Evolutionary conservation across 2,888 invertebrate species (phyloP).

Genomic region (Dilophus febrilis): DNA sequence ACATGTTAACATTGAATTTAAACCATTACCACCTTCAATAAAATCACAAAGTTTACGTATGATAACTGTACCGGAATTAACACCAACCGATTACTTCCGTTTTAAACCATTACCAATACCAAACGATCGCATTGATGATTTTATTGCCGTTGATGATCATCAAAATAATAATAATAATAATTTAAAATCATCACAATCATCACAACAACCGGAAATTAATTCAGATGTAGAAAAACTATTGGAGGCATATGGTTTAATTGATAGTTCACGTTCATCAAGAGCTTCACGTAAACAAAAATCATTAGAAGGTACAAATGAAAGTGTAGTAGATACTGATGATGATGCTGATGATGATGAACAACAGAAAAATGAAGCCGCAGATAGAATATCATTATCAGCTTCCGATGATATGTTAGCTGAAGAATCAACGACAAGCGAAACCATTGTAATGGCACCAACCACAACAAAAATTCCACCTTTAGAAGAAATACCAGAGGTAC

Average conservation of each 20-base stretch:
- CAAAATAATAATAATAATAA: too few species aligned
- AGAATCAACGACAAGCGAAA: background rate
- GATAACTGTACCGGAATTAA: conserved; percentile 16
- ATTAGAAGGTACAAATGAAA: conserved; percentile 7
- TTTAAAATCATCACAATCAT: too few species aligned
- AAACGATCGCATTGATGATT: too few species aligned
- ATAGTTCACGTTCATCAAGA: conserved; percentile 10
- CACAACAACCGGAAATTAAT: conserved; percentile 14
- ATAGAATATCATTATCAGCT: too few species aligned
- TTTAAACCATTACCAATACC: conserved; percentile 29
- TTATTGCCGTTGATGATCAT: too few species aligned
- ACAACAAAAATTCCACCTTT: conserved; percentile 3
- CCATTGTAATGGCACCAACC: background rate
- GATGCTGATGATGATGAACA: conserved; percentile 5
- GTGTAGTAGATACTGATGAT: conserved; percentile 8
- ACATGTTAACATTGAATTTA: too few species aligned
- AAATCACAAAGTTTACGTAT: background rate
- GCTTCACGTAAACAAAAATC: conserved; percentile 6
- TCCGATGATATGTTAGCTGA: too few species aligned
- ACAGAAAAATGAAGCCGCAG: too few species aligned
- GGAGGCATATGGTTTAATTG: conserved; percentile 29
- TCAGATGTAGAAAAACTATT: conserved; percentile 27
- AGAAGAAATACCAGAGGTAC: conserved; percentile 12
- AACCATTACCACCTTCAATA: conserved; percentile 23
- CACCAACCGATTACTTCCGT: conserved; percentile 24